These are phyloP conservation scores for Ferrisia virgata DNA, from an alignment of 2,888 invertebrate genomes.

Conservation along the genomic window DNA sequence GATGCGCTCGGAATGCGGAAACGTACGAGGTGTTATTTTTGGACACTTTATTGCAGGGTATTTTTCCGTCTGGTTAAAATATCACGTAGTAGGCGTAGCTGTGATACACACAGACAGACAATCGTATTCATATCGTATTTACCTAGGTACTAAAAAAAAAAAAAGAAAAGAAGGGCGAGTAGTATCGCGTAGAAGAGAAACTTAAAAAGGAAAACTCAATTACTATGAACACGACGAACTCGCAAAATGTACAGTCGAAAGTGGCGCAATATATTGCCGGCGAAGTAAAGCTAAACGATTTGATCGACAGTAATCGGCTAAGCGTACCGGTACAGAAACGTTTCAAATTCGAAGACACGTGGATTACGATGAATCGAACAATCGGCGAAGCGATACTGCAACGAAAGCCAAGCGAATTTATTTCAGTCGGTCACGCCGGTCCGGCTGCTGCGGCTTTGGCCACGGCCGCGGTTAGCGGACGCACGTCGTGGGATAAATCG, in stretches of 20 bases:
- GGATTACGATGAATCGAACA: slow-evolving; percentile 41
- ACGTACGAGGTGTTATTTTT: background rate
- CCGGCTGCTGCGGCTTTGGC: too few relatives aligned
- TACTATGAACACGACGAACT: background rate
- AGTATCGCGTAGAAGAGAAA: too few relatives aligned
- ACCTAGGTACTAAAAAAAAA: too few relatives aligned
- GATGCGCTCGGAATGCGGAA: background rate
- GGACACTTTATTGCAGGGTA: background rate
- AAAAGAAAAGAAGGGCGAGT: background rate
- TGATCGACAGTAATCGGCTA: background rate
- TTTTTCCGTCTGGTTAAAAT: background rate
- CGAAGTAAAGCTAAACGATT: slow-evolving; percentile 29
- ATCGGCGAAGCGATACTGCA: slow-evolving; percentile 35
- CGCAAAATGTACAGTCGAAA: slow-evolving; percentile 2
- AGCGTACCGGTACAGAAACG: slow-evolving; percentile 35
- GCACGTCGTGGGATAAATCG: background rate
- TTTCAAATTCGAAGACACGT: slow-evolving; percentile 40
- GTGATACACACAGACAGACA: background rate
- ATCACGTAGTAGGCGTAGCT: background rate
- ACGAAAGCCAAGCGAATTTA: background rate
- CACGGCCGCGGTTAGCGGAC: background rate
- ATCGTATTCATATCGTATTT: too few relatives aligned
- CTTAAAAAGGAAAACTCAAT: too few relatives aligned
- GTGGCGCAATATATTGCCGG: slow-evolving; percentile 39
- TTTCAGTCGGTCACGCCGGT: background rate